These are phyloP conservation scores for Aurelia sp. DNA, from an alignment of 30 jellyfish, hydroid and myxozoan genomes.

Conservation along the genomic window DNA sequence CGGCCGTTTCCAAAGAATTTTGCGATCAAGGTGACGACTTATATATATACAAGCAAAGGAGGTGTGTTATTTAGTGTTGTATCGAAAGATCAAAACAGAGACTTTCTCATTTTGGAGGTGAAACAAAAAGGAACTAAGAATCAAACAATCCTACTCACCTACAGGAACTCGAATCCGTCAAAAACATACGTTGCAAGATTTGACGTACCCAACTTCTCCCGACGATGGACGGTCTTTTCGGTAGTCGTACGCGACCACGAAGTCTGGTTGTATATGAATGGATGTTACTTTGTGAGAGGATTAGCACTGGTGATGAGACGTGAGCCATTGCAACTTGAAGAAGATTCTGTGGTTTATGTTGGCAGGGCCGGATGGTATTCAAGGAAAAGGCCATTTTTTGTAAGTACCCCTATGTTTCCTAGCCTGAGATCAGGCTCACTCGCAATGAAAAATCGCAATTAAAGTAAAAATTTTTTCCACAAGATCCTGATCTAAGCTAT, in stretches of 20 bases:
- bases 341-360: slow-evolving; percentile 82
- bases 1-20: slow-evolving; percentile 68
- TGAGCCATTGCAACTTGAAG: slow-evolving; percentile 30
- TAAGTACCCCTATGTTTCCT: slow-evolving; percentile 53
- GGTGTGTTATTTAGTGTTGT: slow-evolving; percentile 80
- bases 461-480: too few species aligned
- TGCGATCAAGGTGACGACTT: slow-evolving; percentile 81
- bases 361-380: slow-evolving; percentile 97
- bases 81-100: slow-evolving; percentile 69
- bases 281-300: slow-evolving; percentile 65
- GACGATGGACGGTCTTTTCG: slow-evolving; percentile 86
- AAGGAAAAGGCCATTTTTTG: slow-evolving; percentile 66
- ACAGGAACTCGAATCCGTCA: slow-evolving; percentile 47
- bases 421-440: too few species aligned
- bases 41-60: slow-evolving; percentile 49
- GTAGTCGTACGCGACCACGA: slow-evolving; percentile 57
- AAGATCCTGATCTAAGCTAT: too few species aligned
- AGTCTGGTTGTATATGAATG: slow-evolving; percentile 69
- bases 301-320: slow-evolving; percentile 35
- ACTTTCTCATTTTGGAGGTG: slow-evolving; percentile 48
- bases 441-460: too few species aligned
- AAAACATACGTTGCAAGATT: slow-evolving; percentile 51
- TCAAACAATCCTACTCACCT: slow-evolving; percentile 63
- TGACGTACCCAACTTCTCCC: slow-evolving; percentile 62
- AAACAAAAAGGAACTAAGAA: slow-evolving; percentile 16